Base-by-base conservation (phyloP, 1,140 invertebrate genomes). In the Aphis gossypii region DNA sequence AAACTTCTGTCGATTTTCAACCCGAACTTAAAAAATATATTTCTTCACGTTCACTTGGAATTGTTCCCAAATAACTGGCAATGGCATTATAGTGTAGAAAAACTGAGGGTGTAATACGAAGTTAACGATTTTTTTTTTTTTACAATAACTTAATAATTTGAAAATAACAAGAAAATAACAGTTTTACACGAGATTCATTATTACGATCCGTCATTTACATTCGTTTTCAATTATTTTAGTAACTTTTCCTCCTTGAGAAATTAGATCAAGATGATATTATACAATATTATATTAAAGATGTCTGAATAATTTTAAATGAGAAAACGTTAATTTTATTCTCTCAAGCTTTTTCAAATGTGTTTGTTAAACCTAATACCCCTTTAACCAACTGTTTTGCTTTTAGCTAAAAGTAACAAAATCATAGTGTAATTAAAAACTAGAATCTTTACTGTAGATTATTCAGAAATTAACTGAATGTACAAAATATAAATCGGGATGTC, bases 31-130 rank as follows among this genome's bases (percentile, higher is more conserved):
- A 90, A 90, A 90, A 90, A 90, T 68, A 90, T 46, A 68, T 90
- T 44, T 90, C 89, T 90, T 90, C 54, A 90, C 68, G 68, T 90
- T 68, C 56, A 44, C 25, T 90, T 90, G 89, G 89, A 90, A 90
- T 60, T 23, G 89, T 90, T 90, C 89, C 89, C 89, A 44, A 68
- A 90, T n/a, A 68, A 68, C 89, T 68, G 89, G 38, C 25, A 21
- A 14, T 90, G 89, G 54, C 89, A 68, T 25, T 60, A 2, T 56
- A 41, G 51, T 11, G 21, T 6, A 18, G 23, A 56, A 56, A 56
- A 41, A 11, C 30, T 4, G 20, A 54, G 3, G 9, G 41, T 23
- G 18, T n/a, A 89, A 38, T 25, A 25, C 9, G 9, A 54, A 48
- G 44, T 88, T 48, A 23, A 21, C 3, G n/a, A n/a, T n/a, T 46